phyloP scores from a whole-genome alignment of 2,797 vertebrate species.

The Chromis chromis region DNA sequence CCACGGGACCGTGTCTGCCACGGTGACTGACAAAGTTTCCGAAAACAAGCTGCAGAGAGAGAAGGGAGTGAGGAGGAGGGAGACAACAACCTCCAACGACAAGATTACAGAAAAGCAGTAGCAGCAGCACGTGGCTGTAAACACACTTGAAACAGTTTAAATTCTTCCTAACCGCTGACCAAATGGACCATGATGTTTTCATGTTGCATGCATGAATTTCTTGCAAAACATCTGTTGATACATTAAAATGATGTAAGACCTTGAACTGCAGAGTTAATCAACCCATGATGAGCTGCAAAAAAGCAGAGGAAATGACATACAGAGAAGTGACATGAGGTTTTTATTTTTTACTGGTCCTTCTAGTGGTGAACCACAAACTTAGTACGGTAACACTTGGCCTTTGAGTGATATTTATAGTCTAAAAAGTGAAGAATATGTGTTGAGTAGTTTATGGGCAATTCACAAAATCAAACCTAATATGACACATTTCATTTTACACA shows the following conservation, averaged over 20 bases:
- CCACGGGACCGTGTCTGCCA: conserved; percentile 49
- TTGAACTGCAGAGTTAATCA: not conserved
- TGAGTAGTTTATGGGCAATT: conserved; percentile 17
- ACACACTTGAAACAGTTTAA: not conserved
- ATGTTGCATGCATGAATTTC: not conserved
- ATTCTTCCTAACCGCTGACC: not conserved
- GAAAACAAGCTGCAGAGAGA: conserved; percentile 49
- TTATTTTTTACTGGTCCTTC: conserved; percentile 46
- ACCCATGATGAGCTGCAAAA: not conserved
- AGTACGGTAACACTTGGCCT: conserved; percentile 36
- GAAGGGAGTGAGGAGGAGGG: not conserved
- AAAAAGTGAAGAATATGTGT: conserved; percentile 17
- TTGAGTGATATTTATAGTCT: conserved; percentile 4
- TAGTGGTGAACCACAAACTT: conserved; percentile 34
- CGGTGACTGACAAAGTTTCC: conserved; percentile 56
- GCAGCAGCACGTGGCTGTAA: not conserved
- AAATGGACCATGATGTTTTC: not conserved
- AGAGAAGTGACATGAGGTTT: not conserved
- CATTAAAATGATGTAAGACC: not conserved
- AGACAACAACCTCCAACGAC: conserved; percentile 9
- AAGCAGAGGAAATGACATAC: not conserved
- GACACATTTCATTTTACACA: not conserved
- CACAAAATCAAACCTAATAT: not conserved
- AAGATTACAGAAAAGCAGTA: not conserved
- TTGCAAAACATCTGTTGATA: not conserved